These are phyloP conservation scores for Bambusicola thoracicus DNA, from an alignment of 2,113 vertebrate genomes.

Conservation along the genomic window DNA sequence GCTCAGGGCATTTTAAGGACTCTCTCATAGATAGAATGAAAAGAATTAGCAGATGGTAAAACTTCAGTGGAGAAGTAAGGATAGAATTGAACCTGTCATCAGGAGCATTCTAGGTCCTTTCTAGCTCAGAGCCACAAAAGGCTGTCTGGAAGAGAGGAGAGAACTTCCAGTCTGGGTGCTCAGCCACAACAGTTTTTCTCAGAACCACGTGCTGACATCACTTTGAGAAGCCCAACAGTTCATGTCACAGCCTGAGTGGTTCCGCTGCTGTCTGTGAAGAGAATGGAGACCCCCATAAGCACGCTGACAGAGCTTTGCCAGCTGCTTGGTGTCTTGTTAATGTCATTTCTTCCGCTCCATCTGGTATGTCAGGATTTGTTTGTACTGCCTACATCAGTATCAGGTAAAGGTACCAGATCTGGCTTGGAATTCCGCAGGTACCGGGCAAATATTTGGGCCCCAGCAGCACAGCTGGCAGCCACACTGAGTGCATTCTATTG, in stretches of 20 bases:
- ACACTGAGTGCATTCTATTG: background rate
- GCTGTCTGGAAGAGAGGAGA: background rate
- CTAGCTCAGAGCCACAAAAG: background rate
- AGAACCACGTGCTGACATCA: background rate
- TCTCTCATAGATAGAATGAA: background rate
- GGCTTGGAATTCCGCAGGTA: background rate
- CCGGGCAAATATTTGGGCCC: background rate
- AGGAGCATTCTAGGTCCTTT: background rate
- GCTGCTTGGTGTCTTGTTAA: background rate
- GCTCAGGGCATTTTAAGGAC: background rate
- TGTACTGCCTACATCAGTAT: background rate
- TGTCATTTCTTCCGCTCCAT: background rate
- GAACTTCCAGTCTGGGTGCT: background rate
- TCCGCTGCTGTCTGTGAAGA: background rate
- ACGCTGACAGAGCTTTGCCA: background rate
- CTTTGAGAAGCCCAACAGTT: slow-evolving; percentile 28
- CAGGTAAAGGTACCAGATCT: background rate
- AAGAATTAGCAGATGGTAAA: background rate
- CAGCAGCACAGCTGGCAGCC: background rate
- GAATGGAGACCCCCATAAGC: background rate
- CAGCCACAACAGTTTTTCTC: background rate
- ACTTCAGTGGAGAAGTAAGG: background rate
- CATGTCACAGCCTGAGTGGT: background rate
- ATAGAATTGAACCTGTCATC: background rate
- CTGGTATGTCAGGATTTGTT: background rate